Evolutionary conservation across 2,797 vertebrate genomes (phyloP), one percentile per base, ranked within the genome.

Genomic region (Telmatherina bonti): DNA sequence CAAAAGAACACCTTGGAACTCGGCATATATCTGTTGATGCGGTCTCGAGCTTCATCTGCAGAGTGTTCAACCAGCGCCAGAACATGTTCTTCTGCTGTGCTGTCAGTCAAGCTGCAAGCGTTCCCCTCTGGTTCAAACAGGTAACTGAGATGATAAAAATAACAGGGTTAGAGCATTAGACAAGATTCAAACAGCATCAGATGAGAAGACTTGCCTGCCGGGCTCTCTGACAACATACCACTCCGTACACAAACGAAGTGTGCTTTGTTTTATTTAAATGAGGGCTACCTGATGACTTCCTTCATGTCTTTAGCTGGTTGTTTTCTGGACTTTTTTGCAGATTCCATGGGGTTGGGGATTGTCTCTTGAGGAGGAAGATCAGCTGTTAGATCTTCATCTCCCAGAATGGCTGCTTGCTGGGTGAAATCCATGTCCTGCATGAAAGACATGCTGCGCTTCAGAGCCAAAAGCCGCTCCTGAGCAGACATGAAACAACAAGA

Each of bases 371-470:
- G 92, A 73, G 96, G 96, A 43, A 97, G 86, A 89, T 97, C 96
- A 53, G 95, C 90, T 64, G 94, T 80, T 36, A 95, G 92, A 70
- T 99, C 97, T 87, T 98, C 97, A 59, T 96, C 96, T 26, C 98
- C 98, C 94, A 99, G 86, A 92, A 99, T 96, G 88, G 96, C 97
- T 78, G 96, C 97, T 95, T 99, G 97, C 95, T 99, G 97, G 93
- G 96, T 97, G 88, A 96, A 98, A 95, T 99, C 97, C 97, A 99
- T 96, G 90, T 97, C 96, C 93, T 99, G 98, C 98, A 99, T 99
- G 94, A 99, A 99, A 93, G 97, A 98, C 97, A 99, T 95, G 96
- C 97, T 99, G 95, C 97, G 97, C 96, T 97, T 99, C 93, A 99
- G 93, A 94, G 96, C 97, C 94, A 97, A 95, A 86, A 99, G 96